These are phyloP conservation scores for Muscina levida DNA, from an alignment of 2,888 invertebrate genomes.

Conservation along the genomic window DNA sequence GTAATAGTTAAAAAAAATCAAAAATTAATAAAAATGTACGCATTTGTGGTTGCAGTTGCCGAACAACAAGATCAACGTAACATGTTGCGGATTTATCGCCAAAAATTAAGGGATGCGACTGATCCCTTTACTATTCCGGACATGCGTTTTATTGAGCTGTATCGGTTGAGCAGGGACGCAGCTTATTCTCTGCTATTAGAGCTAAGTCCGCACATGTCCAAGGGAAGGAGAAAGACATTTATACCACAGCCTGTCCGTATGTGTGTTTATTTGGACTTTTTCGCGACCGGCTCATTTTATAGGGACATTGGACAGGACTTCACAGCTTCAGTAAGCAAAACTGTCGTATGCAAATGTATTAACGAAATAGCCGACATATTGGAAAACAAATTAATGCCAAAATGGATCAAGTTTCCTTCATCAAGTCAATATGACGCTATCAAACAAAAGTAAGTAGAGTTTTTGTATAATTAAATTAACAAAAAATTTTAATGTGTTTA, in stretches of 20 bases:
- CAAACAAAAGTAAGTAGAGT: neutral
- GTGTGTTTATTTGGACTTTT: conserved; percentile 27
- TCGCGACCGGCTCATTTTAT: conserved; percentile 4
- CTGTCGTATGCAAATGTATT: neutral
- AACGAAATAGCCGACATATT: neutral
- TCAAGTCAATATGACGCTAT: neutral
- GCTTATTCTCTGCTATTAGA: neutral
- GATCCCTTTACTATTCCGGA: too few species aligned
- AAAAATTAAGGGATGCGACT: too few species aligned
- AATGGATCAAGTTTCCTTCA: neutral
- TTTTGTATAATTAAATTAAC: too few species aligned
- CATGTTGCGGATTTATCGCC: too few species aligned
- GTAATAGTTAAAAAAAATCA: too few species aligned
- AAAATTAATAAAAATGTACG: too few species aligned
- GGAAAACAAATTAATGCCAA: neutral
- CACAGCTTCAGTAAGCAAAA: conserved; percentile 6
- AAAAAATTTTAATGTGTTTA: too few species aligned
- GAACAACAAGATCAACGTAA: too few species aligned
- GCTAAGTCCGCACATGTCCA: conserved; percentile 10
- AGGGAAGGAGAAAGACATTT: conserved; percentile 10
- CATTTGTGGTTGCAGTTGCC: too few species aligned
- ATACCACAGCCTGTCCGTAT: conserved; percentile 22
- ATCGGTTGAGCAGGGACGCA: too few species aligned
- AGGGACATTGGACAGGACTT: conserved; percentile 23
- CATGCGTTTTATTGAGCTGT: neutral